Conservation (phyloP, 2,888 invertebrate species). For the Sesia apiformis region DNA sequence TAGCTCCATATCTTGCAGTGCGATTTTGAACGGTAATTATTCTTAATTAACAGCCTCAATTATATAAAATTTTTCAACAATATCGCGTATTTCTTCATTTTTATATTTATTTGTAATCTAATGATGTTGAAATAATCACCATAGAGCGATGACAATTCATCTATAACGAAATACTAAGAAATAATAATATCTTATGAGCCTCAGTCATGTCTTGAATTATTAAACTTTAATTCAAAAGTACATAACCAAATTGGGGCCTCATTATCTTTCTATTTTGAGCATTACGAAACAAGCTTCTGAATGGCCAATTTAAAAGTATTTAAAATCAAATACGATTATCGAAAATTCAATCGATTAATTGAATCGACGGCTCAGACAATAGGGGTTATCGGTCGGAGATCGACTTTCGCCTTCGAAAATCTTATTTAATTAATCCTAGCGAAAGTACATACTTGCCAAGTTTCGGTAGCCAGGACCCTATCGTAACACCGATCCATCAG, state of each 20-base stretch:
- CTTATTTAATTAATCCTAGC: conserved; percentile 40
- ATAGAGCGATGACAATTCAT: no score
- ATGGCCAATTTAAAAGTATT: conserved; percentile 11
- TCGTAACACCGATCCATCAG: conserved; percentile 36
- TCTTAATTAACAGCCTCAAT: no score
- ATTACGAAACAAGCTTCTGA: conserved; percentile 12
- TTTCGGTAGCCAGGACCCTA: conserved; percentile 20
- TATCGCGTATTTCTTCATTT: no score
- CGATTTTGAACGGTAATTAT: no score
- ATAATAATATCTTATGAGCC: no score
- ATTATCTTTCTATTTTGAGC: not conserved
- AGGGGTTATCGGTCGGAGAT: conserved; percentile 10
- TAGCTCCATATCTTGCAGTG: no score
- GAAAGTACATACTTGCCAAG: conserved; percentile 15
- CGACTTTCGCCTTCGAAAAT: conserved; percentile 15
- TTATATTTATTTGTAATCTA: no score
- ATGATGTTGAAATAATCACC: no score
- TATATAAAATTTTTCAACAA: no score
- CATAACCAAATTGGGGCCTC: not conserved
- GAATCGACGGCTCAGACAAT: conserved; percentile 20
- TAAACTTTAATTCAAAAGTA: no score
- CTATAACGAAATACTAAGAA: no score
- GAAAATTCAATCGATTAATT: conserved; percentile 19
- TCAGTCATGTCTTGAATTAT: no score
- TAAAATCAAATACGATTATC: conserved; percentile 11